A percentile compares a stretch with the other conserved stretches of the same genome.
phyloP scores from a whole-genome alignment of 2,797 vertebrate species.

The Varecia variegata region DNA sequence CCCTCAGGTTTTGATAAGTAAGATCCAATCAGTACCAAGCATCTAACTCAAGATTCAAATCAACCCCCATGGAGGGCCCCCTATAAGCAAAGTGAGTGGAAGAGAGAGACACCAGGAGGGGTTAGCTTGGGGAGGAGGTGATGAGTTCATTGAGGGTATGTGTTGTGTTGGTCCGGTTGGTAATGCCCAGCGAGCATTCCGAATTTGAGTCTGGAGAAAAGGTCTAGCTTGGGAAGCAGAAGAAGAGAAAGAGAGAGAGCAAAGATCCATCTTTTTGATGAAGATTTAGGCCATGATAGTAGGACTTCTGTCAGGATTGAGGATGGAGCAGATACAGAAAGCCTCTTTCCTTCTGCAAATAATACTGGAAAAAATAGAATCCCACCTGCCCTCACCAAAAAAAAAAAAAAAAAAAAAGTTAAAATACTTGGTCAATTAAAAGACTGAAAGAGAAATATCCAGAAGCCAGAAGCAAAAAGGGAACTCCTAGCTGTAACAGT shows the following conservation, averaged over 20 bases:
- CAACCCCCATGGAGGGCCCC: background rate
- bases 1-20: background rate
- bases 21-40: background rate
- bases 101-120: background rate
- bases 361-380: background rate
- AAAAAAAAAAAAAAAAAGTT: background rate
- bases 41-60: background rate
- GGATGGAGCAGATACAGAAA: background rate
- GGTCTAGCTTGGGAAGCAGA: background rate
- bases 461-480: background rate
- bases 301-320: background rate
- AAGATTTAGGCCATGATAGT: background rate
- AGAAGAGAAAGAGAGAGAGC: background rate
- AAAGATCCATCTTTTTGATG: background rate
- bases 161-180: background rate
- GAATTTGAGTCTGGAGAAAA: background rate
- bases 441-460: background rate
- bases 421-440: background rate
- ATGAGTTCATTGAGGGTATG: background rate
- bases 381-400: background rate
- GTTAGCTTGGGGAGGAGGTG: background rate
- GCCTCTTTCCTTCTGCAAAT: background rate
- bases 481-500: background rate
- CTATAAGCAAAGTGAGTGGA: background rate
- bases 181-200: background rate